Percentiles rank a stretch among this genome's conserved stretches.
phyloP scores from a whole-genome alignment of 37 sponge, comb jelly and placozoan species.

The Petrosia ficiformis region DNA sequence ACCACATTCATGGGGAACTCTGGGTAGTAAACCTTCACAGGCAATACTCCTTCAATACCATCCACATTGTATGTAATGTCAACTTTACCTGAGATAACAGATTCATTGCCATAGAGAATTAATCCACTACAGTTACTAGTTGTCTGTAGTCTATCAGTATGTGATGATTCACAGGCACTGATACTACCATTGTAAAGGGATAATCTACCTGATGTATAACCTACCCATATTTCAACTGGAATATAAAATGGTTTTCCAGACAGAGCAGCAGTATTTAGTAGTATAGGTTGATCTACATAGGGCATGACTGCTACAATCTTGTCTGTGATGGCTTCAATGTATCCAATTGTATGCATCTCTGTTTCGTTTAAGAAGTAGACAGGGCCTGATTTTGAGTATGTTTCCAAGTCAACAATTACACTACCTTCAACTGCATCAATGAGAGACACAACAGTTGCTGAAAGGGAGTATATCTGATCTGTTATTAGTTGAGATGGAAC shows the following conservation, averaged over 20 bases:
- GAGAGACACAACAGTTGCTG: conserved; percentile 35
- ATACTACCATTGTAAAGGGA: conserved; percentile 5
- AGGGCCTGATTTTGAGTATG: conserved; percentile 22
- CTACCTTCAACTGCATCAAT: conserved; percentile 45
- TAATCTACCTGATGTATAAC: conserved; percentile 23
- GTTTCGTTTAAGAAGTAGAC: conserved; percentile 4
- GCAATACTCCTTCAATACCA: no score
- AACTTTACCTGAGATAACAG: no score
- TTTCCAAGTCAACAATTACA: neutral
- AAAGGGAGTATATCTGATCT: neutral
- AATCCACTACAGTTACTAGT: conserved; percentile 3
- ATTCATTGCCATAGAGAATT: conserved; percentile 9
- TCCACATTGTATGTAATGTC: no score
- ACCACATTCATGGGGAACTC: no score
- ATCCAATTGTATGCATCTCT: conserved; percentile 3
- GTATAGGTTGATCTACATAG: conserved; percentile 34
- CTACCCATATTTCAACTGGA: conserved; percentile 7
- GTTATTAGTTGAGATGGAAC: neutral
- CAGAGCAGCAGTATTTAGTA: conserved; percentile 70
- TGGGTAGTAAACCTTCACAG: conserved; percentile 64
- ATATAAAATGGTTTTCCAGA: conserved; percentile 1
- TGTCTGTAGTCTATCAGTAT: neutral
- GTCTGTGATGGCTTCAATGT: conserved; percentile 26
- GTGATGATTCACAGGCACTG: conserved; percentile 5
- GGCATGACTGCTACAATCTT: conserved; percentile 42